A percentile compares a stretch with the other conserved stretches of the same genome.
These are phyloP conservation scores for Sceloporus undulatus DNA, from an alignment of 2,113 vertebrate species.

Conservation along the genomic window DNA sequence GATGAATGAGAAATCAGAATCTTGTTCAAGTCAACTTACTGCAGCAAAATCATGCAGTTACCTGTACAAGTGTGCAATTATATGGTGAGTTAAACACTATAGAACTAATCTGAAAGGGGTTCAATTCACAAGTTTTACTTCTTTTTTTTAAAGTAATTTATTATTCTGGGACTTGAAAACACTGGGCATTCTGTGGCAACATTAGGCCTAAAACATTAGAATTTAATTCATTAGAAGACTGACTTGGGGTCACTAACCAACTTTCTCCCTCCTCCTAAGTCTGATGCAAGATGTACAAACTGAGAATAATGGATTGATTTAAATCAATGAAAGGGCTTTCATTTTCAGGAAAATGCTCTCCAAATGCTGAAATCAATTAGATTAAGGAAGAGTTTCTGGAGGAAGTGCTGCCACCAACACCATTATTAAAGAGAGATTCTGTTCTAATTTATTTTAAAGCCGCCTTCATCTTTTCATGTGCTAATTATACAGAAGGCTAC, in stretches of 20 bases:
- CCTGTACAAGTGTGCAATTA: constrained; percentile 6
- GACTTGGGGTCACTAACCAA: background rate
- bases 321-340: background rate
- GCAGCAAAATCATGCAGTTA: constrained; percentile 5
- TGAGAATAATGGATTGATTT: constrained; percentile 4
- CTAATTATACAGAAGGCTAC: constrained; percentile 24
- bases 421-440: constrained; percentile 23
- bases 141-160: constrained; percentile 34
- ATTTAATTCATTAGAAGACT: constrained; percentile 19
- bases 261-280: background rate
- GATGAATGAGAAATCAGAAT: background rate
- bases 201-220: background rate
- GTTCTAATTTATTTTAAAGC: constrained; percentile 7
- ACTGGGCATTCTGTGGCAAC: background rate
- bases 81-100: constrained; percentile 1
- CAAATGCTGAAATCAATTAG: constrained; percentile 17
- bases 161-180: background rate
- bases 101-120: constrained; percentile 14
- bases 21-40: background rate
- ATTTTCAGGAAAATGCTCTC: background rate
- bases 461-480: background rate
- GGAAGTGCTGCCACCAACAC: constrained; percentile 2
- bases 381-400: background rate
- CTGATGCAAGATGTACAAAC: background rate
- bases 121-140: background rate